Evolutionary conservation across 1,140 invertebrate species (phyloP), one percentile per base, ranked within the genome.

Genomic region (Holotrichia oblita): DNA sequence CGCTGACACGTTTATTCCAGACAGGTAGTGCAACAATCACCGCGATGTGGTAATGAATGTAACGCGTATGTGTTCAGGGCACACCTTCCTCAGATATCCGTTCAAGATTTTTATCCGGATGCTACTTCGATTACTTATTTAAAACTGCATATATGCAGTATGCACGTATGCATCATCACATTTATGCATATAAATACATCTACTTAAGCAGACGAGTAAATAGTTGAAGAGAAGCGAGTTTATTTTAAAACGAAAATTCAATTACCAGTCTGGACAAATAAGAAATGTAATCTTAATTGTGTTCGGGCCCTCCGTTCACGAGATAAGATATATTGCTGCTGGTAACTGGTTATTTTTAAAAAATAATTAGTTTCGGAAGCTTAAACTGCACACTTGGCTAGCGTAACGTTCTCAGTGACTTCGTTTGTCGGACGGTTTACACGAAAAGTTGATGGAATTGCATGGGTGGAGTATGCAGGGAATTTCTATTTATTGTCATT

Each of bases 331-430:
- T 74, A 74, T 44, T 24, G 73, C 73, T 34, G 0, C 41, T 40
- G 73, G 73, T 40, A 44, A 74, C 40, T 8, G 41, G 73, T 74
- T 74, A 74, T 74, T 74, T 74, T 74, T 74, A 74, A 74, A 74
- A 74, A 74, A 74, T 74, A 74, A 74, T 74, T 74, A 74, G 73
- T 74, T 74, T 74, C 73, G 73, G 73, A 74, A 74, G 73, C 73
- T 74, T 74, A 74, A 74, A 74, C 73, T 74, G 73, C 73, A 74
- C 73, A 74, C 73, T 41, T 74, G 27, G 41, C 73, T 34, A 12
- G 17, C 41, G 6, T 74, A 22, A 69, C 61, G 22, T 22, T 24
- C 61, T 69, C 17, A 6, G 14, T n/a, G 48, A 17, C 61, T 69
- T 24, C 22, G 61, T 20, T 69, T 69, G 61, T 27, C 22, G 14